A percentile compares a stretch with the other conserved stretches of the same genome.
phyloP scores from a whole-genome alignment of 2,797 vertebrate genomes.

The Squalus acanthias region DNA sequence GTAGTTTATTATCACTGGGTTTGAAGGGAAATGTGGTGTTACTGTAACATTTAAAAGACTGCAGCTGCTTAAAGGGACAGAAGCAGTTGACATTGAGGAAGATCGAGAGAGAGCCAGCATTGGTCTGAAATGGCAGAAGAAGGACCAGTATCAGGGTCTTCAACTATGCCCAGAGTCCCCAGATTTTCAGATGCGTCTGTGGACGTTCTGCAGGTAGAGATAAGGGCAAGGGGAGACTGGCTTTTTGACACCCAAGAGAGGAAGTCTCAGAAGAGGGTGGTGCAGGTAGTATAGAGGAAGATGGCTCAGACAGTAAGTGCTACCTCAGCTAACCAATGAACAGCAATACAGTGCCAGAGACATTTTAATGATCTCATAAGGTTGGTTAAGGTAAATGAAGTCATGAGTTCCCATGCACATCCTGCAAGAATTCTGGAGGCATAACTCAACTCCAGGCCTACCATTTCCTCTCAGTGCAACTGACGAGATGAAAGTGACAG shows the following conservation, averaged over 20 bases:
- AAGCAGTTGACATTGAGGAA: not conserved
- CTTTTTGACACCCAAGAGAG: not conserved
- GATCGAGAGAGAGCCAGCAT: not conserved
- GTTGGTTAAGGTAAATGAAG: not conserved
- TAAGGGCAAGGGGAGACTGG: not conserved
- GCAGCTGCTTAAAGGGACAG: not conserved
- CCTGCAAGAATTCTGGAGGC: not conserved
- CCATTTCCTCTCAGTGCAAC: not conserved
- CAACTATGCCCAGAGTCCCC: not conserved
- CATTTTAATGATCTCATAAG: not conserved
- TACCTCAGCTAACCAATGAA: not conserved
- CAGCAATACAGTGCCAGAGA: not conserved
- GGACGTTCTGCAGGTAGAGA: not conserved
- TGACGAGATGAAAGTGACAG: not conserved
- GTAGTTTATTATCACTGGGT: not conserved
- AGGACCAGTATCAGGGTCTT: not conserved
- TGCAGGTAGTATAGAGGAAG: not conserved
- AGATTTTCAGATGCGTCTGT: not conserved
- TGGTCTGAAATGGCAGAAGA: not conserved
- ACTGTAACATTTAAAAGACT: not conserved
- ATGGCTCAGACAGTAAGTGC: not conserved
- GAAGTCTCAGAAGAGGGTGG: not conserved
- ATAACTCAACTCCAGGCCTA: not conserved
- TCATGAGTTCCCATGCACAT: not conserved
- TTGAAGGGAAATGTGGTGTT: not conserved